Evolutionary conservation across 2,888 invertebrate genomes (phyloP).

Genomic region (Lasioglossum marginatum): DNA sequence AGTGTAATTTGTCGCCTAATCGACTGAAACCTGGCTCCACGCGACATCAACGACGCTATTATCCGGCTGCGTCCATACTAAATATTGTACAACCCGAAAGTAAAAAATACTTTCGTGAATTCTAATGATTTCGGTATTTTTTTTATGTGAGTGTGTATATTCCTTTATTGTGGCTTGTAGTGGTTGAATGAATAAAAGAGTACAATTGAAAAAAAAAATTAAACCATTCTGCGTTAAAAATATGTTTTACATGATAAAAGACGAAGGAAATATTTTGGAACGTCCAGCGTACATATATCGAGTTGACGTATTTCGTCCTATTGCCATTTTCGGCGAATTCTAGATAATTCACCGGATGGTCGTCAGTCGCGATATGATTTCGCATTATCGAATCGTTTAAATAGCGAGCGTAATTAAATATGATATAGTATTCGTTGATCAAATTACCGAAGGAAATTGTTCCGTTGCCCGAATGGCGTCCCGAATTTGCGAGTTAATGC

Average conservation of each 20-base stretch:
- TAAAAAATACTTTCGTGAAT: not conserved
- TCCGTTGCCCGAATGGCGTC: constrained; percentile 8
- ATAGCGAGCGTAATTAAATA: constrained; percentile 6
- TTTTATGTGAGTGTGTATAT: not conserved
- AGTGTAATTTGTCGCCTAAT: constrained; percentile 11
- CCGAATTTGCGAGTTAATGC: constrained; percentile 3
- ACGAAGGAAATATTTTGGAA: not conserved
- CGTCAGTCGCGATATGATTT: not conserved
- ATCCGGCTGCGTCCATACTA: not conserved
- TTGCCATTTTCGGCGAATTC: not conserved
- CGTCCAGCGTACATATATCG: not conserved
- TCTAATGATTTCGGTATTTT: not conserved
- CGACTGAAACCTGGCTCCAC: not conserved
- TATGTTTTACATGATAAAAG: not conserved
- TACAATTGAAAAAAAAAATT: not conserved
- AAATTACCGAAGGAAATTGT: constrained; percentile 26
- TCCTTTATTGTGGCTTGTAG: not conserved
- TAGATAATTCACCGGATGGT: not conserved
- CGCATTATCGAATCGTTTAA: constrained; percentile 1
- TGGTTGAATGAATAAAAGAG: too few species aligned
- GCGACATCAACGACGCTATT: not conserved
- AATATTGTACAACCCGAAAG: too few species aligned
- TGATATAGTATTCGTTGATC: constrained; percentile 11
- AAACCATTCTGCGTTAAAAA: not conserved
- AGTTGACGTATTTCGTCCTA: not conserved